Conservation (phyloP, 2,888 invertebrate species). For the Phengaris arion region DNA sequence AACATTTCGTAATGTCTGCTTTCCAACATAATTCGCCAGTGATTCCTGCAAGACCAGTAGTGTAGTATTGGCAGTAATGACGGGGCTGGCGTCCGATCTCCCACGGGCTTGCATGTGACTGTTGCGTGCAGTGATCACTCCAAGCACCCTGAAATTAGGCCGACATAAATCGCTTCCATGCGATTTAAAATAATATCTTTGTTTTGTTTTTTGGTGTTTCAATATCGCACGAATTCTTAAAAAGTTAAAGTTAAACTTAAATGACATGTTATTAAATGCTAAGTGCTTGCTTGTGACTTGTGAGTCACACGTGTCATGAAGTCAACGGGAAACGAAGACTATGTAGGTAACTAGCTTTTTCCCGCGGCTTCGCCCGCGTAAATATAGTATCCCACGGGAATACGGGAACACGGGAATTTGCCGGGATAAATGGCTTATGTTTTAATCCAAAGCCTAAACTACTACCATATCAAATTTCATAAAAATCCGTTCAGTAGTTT, state of each 20-base stretch:
- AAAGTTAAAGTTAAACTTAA: background rate
- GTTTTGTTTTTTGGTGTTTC: background rate
- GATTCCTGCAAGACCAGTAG: slow-evolving; percentile 72
- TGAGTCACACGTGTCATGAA: background rate
- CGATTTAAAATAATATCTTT: slow-evolving; percentile 4
- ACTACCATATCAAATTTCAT: too few relatives aligned
- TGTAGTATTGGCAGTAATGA: slow-evolving; percentile 68
- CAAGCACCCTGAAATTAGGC: slow-evolving; percentile 30
- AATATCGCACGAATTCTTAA: background rate
- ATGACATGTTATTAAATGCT: background rate
- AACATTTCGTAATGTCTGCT: slow-evolving; percentile 64
- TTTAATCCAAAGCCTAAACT: too few relatives aligned
- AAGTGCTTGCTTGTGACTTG: background rate
- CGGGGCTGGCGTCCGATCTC: slow-evolving; percentile 48
- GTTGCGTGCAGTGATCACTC: slow-evolving; percentile 48
- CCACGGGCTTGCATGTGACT: slow-evolving; percentile 49
- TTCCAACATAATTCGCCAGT: slow-evolving; percentile 70
- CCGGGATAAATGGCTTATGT: too few relatives aligned
- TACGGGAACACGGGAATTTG: too few relatives aligned
- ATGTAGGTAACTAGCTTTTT: too few relatives aligned
- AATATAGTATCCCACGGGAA: too few relatives aligned
- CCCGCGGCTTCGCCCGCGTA: too few relatives aligned
- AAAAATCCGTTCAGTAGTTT: too few relatives aligned
- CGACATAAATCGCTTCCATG: slow-evolving; percentile 11
- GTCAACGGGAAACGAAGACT: too few relatives aligned